Percentiles rank a stretch among this genome's conserved stretches.
Evolutionary conservation across 2,888 invertebrate species (phyloP).

Genomic region (Ophioninae sp.): DNA sequence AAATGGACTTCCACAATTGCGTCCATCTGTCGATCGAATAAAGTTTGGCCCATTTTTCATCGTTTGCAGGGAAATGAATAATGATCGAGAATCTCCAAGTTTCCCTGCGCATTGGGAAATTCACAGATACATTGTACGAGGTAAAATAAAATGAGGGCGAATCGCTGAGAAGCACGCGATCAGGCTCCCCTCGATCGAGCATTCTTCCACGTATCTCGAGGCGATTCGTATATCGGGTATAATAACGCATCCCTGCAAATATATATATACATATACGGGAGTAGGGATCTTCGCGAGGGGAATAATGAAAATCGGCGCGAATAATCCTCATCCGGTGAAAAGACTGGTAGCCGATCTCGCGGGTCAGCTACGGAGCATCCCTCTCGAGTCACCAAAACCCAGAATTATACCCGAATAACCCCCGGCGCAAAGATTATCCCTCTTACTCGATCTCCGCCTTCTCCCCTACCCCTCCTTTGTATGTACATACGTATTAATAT

Average conservation of each 20-base stretch:
- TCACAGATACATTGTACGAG: background rate
- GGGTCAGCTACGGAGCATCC: slow-evolving; percentile 64
- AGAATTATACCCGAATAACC: slow-evolving; percentile 78
- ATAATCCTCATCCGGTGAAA: slow-evolving; percentile 52
- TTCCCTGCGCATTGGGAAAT: background rate
- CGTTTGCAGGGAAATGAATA: background rate
- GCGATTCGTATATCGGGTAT: slow-evolving; percentile 43
- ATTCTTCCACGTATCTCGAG: slow-evolving; percentile 51
- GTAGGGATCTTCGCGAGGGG: slow-evolving; percentile 13
- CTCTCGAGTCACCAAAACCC: slow-evolving; percentile 73
- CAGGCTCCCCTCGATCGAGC: slow-evolving; percentile 38
- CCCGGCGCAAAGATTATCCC: slow-evolving; percentile 2
- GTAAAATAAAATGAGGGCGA: slow-evolving; percentile 35
- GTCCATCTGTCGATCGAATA: background rate
- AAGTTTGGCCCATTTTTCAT: background rate
- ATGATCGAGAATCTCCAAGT: background rate
- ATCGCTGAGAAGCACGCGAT: slow-evolving; percentile 54
- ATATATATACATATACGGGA: background rate
- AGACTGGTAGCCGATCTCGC: slow-evolving; percentile 60
- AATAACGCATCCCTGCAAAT: slow-evolving; percentile 2
- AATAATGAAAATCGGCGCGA: slow-evolving; percentile 59
- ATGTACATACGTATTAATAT: no score
- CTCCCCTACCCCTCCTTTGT: slow-evolving; percentile 8
- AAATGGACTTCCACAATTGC: background rate
- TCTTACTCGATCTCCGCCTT: background rate